Conservation (phyloP, 2,113 vertebrate species). For the Stegastes partitus region DNA sequence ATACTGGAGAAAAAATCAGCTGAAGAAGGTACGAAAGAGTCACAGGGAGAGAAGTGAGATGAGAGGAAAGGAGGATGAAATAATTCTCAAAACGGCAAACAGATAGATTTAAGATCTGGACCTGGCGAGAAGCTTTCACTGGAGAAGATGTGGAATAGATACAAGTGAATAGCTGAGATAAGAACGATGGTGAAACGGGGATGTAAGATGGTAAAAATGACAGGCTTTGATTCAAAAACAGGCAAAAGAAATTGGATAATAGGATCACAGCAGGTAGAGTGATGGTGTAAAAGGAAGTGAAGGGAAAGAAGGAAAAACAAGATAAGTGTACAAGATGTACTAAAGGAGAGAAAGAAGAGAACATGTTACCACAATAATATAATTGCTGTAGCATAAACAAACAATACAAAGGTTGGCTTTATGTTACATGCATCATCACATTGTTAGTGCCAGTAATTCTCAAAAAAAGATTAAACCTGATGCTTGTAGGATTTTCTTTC, state of each 20-base stretch:
- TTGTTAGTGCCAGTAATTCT: too few relatives aligned
- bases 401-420: too few relatives aligned
- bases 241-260: constrained; percentile 10
- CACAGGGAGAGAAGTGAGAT: background rate
- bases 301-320: too few relatives aligned
- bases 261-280: too few relatives aligned
- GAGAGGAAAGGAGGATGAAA: background rate
- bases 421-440: too few relatives aligned
- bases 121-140: background rate
- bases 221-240: background rate
- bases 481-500: too few relatives aligned
- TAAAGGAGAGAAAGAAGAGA: too few relatives aligned
- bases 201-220: background rate
- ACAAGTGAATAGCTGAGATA: constrained; percentile 9
- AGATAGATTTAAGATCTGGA: constrained; percentile 11
- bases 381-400: too few relatives aligned
- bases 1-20: constrained; percentile 65
- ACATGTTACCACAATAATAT: too few relatives aligned
- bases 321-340: too few relatives aligned
- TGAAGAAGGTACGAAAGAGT: constrained; percentile 31
- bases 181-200: constrained; percentile 21
- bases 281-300: too few relatives aligned
- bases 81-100: background rate
- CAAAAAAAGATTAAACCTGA: too few relatives aligned
- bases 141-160: constrained; percentile 2